Base-by-base conservation (phyloP, 2,797 vertebrate genomes). In the Sternotherus odoratus region DNA sequence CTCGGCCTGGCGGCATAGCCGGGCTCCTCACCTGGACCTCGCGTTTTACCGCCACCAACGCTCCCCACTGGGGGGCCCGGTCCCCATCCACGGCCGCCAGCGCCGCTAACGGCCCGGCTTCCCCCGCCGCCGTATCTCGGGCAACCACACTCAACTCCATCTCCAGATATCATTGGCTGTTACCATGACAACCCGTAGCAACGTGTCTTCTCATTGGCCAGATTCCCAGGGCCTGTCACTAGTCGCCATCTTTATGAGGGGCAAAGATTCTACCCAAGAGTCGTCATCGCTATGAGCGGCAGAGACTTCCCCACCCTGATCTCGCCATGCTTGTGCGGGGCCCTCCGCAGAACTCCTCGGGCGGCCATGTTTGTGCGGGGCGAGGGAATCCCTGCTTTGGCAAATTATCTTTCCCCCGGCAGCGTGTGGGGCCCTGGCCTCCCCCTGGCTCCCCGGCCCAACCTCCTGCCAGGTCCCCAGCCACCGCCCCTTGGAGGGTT, bases 171-270 rank as follows among this genome's bases (percentile, higher is more conserved):
- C 72, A 89, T 98, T 98, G 98, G 98, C 83, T 95, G 97, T 97
- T 94, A 85, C 97, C 96, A 90, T 51, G 96, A 95, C 96, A 97
- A 98, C 98, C 13, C 1, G 80, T 11, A 98, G 95, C 97, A 98
- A 97, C 90, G 51, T 94, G 81, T 51, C 48, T 88, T 49, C 2
- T 91, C 72, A 98, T 98, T 98, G 98, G 97, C 0, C 83, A n/a
- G 7, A 3, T 36, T 5, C 1, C 5, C 11, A 2, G 7, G 51
- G 23, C 56, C 82, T 69, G 51, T 15, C 49, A 6, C 16, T 30
- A 0, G 17, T 30, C 16, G 77, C 96, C 97, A 96, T 97, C 63
- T 97, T 96, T 87, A 74, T 72, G 51, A 72, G 57, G 91, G 97
- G 96, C 90, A 92, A 26, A 24, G 12, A 6, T 10, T 43, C 54